A percentile compares a stretch with the other conserved stretches of the same genome.
phyloP scores from a whole-genome alignment of 1,140 invertebrate species.

The Popillia japonica region DNA sequence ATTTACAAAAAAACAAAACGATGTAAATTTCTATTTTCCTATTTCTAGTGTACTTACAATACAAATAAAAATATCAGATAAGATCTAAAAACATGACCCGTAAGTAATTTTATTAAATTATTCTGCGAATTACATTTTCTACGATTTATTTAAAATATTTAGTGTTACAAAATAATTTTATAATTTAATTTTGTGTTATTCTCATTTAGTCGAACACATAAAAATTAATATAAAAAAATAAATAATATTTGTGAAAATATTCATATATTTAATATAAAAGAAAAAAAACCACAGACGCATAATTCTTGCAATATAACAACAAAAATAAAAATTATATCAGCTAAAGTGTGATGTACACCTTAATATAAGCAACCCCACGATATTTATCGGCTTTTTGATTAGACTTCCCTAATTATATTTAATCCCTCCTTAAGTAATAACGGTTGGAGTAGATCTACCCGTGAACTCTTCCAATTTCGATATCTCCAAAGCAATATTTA shows the following conservation, averaged over 20 bases:
- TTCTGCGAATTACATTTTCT: no score
- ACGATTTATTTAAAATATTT: no score
- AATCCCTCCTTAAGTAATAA: conserved; percentile 85
- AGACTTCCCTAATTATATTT: neutral
- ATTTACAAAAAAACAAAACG: no score
- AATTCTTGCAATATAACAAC: neutral
- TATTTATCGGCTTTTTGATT: neutral
- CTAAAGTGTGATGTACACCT: neutral
- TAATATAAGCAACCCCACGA: no score
- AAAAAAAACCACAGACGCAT: neutral
- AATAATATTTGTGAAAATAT: neutral
- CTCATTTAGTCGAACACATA: neutral
- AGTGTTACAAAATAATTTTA: no score
- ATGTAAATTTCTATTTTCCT: no score
- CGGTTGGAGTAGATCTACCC: conserved; percentile 89
- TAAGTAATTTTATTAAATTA: no score
- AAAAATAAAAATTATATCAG: conserved; percentile 3
- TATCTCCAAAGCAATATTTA: conserved; percentile 87
- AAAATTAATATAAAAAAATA: neutral
- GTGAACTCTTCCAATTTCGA: conserved; percentile 87
- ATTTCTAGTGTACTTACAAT: no score
- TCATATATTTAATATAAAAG: neutral
- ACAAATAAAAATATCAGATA: no score
- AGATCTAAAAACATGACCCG: no score
- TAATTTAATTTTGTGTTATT: no score